These are phyloP conservation scores for Tachina grossa DNA, from an alignment of 2,888 invertebrate genomes.

Conservation along the genomic window DNA sequence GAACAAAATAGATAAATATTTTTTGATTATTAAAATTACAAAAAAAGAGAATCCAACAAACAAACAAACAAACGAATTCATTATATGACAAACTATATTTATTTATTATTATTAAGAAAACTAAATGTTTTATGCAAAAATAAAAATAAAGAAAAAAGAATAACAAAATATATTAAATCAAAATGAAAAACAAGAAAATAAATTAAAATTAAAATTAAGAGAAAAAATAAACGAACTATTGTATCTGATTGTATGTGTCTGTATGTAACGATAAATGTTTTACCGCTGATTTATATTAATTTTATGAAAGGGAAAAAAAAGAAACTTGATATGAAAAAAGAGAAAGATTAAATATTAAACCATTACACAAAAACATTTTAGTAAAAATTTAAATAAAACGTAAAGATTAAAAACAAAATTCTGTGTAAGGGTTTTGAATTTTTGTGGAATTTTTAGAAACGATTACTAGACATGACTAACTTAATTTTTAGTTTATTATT, in stretches of 20 bases:
- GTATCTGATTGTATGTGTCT: constrained; percentile 65
- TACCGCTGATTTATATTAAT: constrained; percentile 62
- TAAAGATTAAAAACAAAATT: constrained; percentile 5
- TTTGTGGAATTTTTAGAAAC: background rate
- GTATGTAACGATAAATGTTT: constrained; percentile 61
- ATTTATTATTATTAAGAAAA: constrained; percentile 38
- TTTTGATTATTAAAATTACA: constrained; percentile 51
- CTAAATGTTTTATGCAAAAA: constrained; percentile 41
- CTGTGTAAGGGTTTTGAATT: background rate
- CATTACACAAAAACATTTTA: constrained; percentile 41
- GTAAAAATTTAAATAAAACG: constrained; percentile 45
- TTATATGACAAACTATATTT: constrained; percentile 46
- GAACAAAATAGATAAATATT: constrained; percentile 49
- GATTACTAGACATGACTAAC: no score
- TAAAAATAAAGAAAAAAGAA: background rate
- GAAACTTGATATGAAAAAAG: background rate
- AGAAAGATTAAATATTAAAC: constrained; percentile 5
- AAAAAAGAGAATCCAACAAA: constrained; percentile 12
- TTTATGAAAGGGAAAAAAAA: constrained; percentile 59
- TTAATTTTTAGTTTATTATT: no score
- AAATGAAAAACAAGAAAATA: constrained; percentile 23
- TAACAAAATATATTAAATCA: constrained; percentile 32
- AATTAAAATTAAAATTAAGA: constrained; percentile 8
- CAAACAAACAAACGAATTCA: constrained; percentile 57
- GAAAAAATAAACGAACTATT: constrained; percentile 52